Percentiles rank a stretch among this genome's conserved stretches.
These are phyloP conservation scores for Ceratosolen fusciceps DNA, from an alignment of 1,140 invertebrate genomes.

Conservation along the genomic window DNA sequence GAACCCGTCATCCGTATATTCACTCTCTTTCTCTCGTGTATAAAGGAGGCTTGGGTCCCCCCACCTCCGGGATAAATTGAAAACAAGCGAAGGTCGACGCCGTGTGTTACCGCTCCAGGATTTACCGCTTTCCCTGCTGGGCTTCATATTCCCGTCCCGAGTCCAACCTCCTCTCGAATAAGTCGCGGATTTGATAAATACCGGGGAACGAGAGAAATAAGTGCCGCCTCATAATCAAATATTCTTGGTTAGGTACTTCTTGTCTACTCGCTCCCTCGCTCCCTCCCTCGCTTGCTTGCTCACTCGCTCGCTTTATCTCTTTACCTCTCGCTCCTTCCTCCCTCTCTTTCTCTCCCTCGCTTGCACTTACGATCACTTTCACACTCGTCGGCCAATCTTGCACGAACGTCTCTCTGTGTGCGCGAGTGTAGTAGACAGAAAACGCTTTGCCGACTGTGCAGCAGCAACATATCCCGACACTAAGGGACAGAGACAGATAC, in stretches of 20 bases:
- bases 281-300: slow-evolving; percentile 47
- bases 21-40: slow-evolving; percentile 17
- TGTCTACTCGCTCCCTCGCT: slow-evolving; percentile 48
- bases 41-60: slow-evolving; percentile 10
- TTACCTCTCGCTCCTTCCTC: too few relatives aligned
- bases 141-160: slow-evolving; percentile 22
- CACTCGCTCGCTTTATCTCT: slow-evolving; percentile 53
- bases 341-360: slow-evolving; percentile 46
- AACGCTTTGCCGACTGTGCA: slow-evolving; percentile 22
- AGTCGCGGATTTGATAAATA: neutral
- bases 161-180: slow-evolving; percentile 16
- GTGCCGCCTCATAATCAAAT: slow-evolving; percentile 8
- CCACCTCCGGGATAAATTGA: slow-evolving; percentile 50
- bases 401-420: neutral
- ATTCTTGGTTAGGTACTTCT: slow-evolving; percentile 50
- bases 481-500: neutral
- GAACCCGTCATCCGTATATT: slow-evolving; percentile 14
- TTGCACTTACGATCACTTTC: slow-evolving; percentile 50
- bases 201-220: slow-evolving; percentile 14
- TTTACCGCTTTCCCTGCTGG: slow-evolving; percentile 63
- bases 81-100: slow-evolving; percentile 70
- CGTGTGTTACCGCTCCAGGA: slow-evolving; percentile 58
- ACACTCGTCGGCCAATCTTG: neutral
- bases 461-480: neutral
- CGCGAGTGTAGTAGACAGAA: neutral